Evolutionary conservation across 1,140 invertebrate species (phyloP), one percentile per base, ranked within the genome.

Genomic region (Branchinecta lynchi): DNA sequence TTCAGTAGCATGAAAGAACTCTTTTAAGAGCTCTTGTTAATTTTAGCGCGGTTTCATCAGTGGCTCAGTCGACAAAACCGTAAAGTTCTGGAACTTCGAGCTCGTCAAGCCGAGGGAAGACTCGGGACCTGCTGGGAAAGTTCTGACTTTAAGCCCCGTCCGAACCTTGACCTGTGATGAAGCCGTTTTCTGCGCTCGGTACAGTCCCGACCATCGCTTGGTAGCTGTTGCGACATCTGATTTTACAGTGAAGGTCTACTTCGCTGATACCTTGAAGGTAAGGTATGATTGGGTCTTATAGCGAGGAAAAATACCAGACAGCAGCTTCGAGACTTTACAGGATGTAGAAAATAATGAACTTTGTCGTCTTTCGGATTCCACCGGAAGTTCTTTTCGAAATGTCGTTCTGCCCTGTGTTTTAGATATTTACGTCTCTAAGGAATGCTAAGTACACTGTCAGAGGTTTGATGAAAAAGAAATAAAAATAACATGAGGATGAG

Each of bases 61-160:
- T 67, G 93, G 92, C 10, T 86, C 93, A 66, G 87, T 86, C 12
- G 96, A 99, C 78, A 86, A 89, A 73, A 89, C 87, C 0, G 87
- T 97, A 0, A 96, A 95, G 78, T 88, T 98, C 77, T 99, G 95
- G 95, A 85, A 88, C 71, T 96, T 95, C 80, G 90, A 96, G 77
- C 78, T 96, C 0, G 83, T 91, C 43, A 75, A 81, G n/a, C 85
- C 87, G 76, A 73, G 81, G 3, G 78, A 83, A n/a, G 67, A 43
- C n/a, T 84, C 84, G 76, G 81, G 82, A 0, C 83, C 82, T 68
- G 75, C 73, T 71, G 80, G 80, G 69, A 87, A 86, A 83, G 85
- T 90, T 7, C 79, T 96, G 7, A 92, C 90, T 0, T 76, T 96
- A 20, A 76, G 89, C 0, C 90, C 94, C 74, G 85, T 83, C 66